Base-by-base conservation (phyloP, 2,797 vertebrate species). In the Eidolon dupreanum region DNA sequence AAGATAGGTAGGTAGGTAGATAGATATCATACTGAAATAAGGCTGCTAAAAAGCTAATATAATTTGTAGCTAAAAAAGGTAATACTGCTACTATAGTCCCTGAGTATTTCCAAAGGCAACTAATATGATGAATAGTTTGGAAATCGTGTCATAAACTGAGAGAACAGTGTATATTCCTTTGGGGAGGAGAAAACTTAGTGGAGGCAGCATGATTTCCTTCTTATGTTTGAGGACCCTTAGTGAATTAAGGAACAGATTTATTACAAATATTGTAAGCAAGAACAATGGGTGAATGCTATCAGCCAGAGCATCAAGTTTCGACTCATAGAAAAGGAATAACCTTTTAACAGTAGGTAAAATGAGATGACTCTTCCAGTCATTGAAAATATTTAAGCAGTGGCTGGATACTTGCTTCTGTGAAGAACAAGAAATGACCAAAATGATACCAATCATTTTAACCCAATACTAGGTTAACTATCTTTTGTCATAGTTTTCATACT, bases 371-470 rank as follows among this genome's bases (percentile, higher is more conserved):
- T 78, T 22, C 36, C 24, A 65, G 3, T 91, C 51, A 43, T 15
- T 85, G 59, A 49, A 94, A 68, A 4, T 66, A 68, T 61, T 91
- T n/a, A 86, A 16, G 36, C 70, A 87, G 68, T 83, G 31, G 24
- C 57, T 87, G 36, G 19, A 15, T 74, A 73, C 53, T 97, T 17
- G 38, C 36, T 87, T 90, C 53, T 95, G 63, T 95, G 87, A 94
- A 97, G 94, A 94, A 94, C 90, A 97, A 96, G 92, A 96, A 96
- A 65, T 93, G 92, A 93, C 92, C 51, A 95, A 61, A 96, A 78
- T 94, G 89, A 94, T 78, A 87, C 33, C 65, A 91, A 28, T 93
- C 94, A 89, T 95, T 96, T 91, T 86, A 93, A 65, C 53, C 77
- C 68, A 85, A 31, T 89, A 66, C 43, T 59, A 1, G 31, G 71